Conservation (phyloP, 2,113 vertebrate genomes). For the Ageneiosus marmoratus region DNA sequence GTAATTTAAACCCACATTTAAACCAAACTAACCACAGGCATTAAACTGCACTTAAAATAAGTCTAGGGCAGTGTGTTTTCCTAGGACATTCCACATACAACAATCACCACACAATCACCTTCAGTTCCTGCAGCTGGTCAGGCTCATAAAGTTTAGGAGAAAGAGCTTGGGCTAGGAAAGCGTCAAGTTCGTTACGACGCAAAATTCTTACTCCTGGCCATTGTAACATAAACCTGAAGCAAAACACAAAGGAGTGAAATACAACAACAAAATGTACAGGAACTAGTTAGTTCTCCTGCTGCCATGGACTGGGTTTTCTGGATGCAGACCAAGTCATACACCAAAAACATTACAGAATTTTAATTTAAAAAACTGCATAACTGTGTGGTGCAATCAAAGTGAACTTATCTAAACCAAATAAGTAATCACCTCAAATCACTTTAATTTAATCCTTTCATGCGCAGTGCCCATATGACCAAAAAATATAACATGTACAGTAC, state of each 20-base stretch:
- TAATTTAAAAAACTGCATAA: background rate
- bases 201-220: conserved; percentile 95
- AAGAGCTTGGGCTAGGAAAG: conserved; percentile 93
- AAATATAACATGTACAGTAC: too few relatives aligned
- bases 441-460: background rate
- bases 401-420: background rate
- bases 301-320: conserved; percentile 19
- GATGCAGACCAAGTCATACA: background rate
- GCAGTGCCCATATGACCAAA: too few relatives aligned
- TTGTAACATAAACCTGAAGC: conserved; percentile 92
- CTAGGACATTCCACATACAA: conserved; percentile 60
- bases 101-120: conserved; percentile 78
- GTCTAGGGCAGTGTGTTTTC: conserved; percentile 16
- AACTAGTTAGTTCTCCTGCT: conserved; percentile 32
- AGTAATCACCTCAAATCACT: background rate
- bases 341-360: background rate
- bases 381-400: background rate
- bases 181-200: conserved; percentile 93
- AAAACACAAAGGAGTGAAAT: conserved; percentile 67
- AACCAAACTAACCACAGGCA: background rate
- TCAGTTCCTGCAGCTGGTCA: conserved; percentile 96
- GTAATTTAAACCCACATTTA: background rate
- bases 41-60: background rate
- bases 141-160: conserved; percentile 96
- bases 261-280: conserved; percentile 56